These are phyloP conservation scores for Micronycteris hirsuta DNA, from an alignment of 2,113 vertebrate species.

Conservation along the genomic window DNA sequence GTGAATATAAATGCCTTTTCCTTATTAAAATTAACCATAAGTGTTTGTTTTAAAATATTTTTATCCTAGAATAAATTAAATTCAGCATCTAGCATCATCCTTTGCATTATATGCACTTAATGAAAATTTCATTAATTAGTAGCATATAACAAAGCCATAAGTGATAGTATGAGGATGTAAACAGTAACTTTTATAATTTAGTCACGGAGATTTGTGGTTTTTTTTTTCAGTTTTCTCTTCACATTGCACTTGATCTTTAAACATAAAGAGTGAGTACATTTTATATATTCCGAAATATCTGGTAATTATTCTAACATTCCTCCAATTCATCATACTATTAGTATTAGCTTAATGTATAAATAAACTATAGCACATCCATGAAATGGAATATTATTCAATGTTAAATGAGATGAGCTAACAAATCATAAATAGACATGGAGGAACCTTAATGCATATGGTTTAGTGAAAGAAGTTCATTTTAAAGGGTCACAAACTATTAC, in stretches of 20 bases:
- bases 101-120: neutral
- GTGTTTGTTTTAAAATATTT: conserved; percentile 26
- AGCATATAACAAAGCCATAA: neutral
- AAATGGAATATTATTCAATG: neutral
- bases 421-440: neutral
- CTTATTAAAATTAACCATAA: conserved; percentile 43
- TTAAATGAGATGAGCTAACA: neutral
- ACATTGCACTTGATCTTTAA: neutral
- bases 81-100: neutral
- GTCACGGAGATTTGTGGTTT: neutral
- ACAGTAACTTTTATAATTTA: neutral
- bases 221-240: neutral
- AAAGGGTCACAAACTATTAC: neutral
- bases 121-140: neutral
- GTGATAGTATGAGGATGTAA: neutral
- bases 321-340: neutral
- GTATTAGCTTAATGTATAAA: neutral
- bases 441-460: neutral
- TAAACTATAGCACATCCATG: neutral
- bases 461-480: neutral
- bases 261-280: neutral
- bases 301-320: neutral
- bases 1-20: neutral
- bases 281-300: neutral
- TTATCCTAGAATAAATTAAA: conserved; percentile 42